A percentile compares a stretch with the other conserved stretches of the same genome.
These are phyloP conservation scores for Rhynchopsitta pachyrhyncha DNA, from an alignment of 2,113 vertebrate species.

Conservation along the genomic window DNA sequence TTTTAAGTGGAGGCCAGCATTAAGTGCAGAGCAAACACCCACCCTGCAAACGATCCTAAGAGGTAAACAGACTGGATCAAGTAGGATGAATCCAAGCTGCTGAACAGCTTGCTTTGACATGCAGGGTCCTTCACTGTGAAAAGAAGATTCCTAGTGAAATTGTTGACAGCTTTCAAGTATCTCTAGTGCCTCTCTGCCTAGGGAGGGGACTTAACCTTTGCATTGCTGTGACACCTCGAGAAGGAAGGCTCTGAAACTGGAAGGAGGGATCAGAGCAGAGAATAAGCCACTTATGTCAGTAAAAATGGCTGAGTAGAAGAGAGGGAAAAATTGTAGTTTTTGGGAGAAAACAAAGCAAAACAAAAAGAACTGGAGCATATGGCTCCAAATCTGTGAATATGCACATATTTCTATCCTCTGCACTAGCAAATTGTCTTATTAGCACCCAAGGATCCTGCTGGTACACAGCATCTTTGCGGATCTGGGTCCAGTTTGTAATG, in stretches of 20 bases:
- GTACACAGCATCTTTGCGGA: not conserved
- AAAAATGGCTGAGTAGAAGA: slow-evolving; percentile 1
- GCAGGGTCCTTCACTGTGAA: slow-evolving; percentile 12
- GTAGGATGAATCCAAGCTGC: slow-evolving; percentile 23
- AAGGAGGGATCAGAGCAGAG: not conserved
- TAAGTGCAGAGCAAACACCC: not conserved
- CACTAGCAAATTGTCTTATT: not conserved
- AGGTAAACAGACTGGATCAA: slow-evolving; percentile 41
- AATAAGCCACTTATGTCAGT: not conserved
- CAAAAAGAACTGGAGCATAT: slow-evolving; percentile 22
- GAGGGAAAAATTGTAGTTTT: not conserved
- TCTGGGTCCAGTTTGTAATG: not conserved
- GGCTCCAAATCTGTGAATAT: slow-evolving; percentile 19
- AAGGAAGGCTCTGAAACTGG: slow-evolving; percentile 29
- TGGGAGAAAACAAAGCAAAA: slow-evolving; percentile 27
- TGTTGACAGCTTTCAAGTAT: slow-evolving; percentile 32
- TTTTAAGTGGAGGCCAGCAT: not conserved
- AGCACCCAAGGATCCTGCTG: not conserved
- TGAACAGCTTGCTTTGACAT: slow-evolving; percentile 55
- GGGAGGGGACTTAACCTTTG: slow-evolving; percentile 33
- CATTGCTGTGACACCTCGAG: not conserved
- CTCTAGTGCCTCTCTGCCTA: slow-evolving; percentile 21
- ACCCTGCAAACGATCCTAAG: not conserved
- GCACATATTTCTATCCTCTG: not conserved
- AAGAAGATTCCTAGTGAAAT: slow-evolving; percentile 30